phyloP scores from a whole-genome alignment of 2,113 vertebrate species.

The Gracilinanus agilis region DNA sequence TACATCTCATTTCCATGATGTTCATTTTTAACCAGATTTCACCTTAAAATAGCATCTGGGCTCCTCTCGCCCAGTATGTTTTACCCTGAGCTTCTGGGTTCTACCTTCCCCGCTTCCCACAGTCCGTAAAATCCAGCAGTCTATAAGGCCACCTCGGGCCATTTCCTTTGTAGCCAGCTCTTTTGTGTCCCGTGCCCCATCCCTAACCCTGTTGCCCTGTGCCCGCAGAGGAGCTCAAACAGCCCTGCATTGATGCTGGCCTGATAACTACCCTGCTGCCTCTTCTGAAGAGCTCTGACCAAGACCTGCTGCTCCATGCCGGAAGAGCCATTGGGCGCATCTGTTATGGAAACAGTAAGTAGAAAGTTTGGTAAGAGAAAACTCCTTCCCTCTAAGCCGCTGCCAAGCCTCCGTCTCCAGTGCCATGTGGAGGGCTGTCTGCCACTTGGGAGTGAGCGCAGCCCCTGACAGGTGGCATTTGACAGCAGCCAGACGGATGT shows the following conservation, averaged over 20 bases:
- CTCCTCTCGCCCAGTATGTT: neutral
- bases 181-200: neutral
- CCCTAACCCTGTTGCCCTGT: slow-evolving; percentile 31
- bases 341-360: slow-evolving; percentile 92
- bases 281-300: slow-evolving; percentile 86
- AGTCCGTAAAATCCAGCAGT: neutral
- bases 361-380: neutral
- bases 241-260: slow-evolving; percentile 88
- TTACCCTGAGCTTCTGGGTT: neutral
- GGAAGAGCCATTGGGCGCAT: slow-evolving; percentile 93
- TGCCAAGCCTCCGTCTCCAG: neutral
- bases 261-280: slow-evolving; percentile 88
- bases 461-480: slow-evolving; percentile 2
- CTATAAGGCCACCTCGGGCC: neutral
- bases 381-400: neutral
- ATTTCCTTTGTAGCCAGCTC: neutral
- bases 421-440: neutral
- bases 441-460: neutral
- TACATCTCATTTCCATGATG: neutral
- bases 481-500: slow-evolving; percentile 1
- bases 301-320: slow-evolving; percentile 90
- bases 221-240: slow-evolving; percentile 87
- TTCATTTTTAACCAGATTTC: neutral
- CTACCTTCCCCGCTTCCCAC: neutral
- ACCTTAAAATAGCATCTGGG: neutral